Base-by-base conservation (phyloP, 2,113 vertebrate genomes). In the Sphaerodactylus townsendi region DNA sequence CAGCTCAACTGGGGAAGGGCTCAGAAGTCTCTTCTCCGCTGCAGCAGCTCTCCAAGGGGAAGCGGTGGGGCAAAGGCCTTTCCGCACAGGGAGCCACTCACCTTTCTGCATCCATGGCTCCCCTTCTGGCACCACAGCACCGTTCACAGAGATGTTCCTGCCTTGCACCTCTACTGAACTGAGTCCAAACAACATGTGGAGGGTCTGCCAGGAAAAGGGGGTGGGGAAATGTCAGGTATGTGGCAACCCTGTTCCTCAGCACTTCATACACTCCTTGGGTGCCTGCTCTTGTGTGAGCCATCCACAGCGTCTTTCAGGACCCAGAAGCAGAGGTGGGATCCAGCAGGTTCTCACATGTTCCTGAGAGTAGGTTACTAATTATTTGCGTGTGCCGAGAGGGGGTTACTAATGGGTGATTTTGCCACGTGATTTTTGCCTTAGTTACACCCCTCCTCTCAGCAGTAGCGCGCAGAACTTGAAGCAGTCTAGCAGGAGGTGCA, bases 101-200 rank as follows among this genome's bases (percentile, higher is more conserved):
- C 98, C 97, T 0, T 96, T 96, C 74, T 95, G 97, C 83, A 98
- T 96, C 83, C 93, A 86, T 0, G 97, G 94, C 3, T 91, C 92
- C 76, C 96, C 95, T 1, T 94, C 89, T 0, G 93, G 92, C 39
- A 99, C 91, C 0, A 2, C 62, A 0, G 85, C 76, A 2, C 93
- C 94, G 0, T 98, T 98, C 82, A 98, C 90, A 0, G 97, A 97
- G 35, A 98, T 14, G 1, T 96, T 96, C 35, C 66, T 87, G 4
- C 92, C 95, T 39, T 23, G 71, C 11, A 96, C 78, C 74, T 88
- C 88, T 65, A 98, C 96, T 5, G 94, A 86, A 84, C 98, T 96
- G 0, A 94, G 87, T 19, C 98, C 98, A 1, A 99, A 92, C 90
- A 95, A 95, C 94, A 98, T 93, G 87, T 65, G 93, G 56, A 98